Percentiles rank a stretch among this genome's conserved stretches.
Evolutionary conservation across 2,888 invertebrate genomes (phyloP).

Genomic region (Agonopterix alstromeriana): DNA sequence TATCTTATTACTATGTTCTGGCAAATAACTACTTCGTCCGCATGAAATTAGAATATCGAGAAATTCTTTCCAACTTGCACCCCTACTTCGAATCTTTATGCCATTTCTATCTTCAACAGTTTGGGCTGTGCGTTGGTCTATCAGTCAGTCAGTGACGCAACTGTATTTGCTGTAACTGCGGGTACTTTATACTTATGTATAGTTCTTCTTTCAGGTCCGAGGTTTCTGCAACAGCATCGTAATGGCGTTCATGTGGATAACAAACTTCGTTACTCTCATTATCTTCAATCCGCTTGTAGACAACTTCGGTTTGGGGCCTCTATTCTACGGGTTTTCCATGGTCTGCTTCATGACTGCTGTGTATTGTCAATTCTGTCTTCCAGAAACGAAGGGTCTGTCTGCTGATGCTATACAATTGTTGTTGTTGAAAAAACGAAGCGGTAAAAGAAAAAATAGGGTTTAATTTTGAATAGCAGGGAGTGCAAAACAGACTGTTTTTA

Average conservation of each 20-base stretch:
- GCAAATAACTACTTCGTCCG: too few species aligned
- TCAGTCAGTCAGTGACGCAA: too few species aligned
- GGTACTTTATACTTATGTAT: neutral
- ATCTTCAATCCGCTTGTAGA: constrained; percentile 52
- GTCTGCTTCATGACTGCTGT: constrained; percentile 45
- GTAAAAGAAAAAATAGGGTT: neutral
- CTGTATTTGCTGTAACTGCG: too few species aligned
- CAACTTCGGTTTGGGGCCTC: constrained; percentile 41
- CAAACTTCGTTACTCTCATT: constrained; percentile 52
- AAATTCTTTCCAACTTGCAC: too few species aligned
- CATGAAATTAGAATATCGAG: too few species aligned
- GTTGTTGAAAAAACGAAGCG: constrained; percentile 27
- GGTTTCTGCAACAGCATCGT: constrained; percentile 45
- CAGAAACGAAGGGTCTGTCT: constrained; percentile 66
- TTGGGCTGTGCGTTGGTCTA: too few species aligned
- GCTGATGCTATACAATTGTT: constrained; percentile 49
- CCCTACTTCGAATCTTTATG: too few species aligned
- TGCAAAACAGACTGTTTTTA: neutral
- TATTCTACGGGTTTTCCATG: constrained; percentile 55
- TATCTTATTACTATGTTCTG: too few species aligned
- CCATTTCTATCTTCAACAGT: too few species aligned
- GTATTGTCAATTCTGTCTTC: constrained; percentile 48
- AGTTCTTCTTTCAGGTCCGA: constrained; percentile 34
- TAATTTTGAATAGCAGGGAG: neutral
- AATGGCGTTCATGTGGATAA: constrained; percentile 47